phyloP scores from a whole-genome alignment of 2,888 invertebrate genomes.

The Polydrusus pterygomalis region DNA sequence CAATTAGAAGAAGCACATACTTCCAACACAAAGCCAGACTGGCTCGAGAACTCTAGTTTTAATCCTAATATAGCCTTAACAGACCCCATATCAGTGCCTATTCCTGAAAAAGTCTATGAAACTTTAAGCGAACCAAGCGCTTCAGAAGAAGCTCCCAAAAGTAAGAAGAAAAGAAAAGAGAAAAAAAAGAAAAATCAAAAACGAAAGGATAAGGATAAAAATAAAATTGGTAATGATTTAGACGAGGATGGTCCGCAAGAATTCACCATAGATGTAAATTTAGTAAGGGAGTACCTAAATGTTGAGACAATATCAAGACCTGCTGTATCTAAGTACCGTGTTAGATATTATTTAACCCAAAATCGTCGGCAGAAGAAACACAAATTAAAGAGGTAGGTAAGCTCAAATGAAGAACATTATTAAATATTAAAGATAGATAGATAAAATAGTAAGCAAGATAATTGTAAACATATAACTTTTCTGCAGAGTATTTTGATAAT shows the following conservation, averaged over 20 bases:
- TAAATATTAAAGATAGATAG: too few relatives aligned
- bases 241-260: slow-evolving; percentile 43
- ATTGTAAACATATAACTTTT: too few relatives aligned
- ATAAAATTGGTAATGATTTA: slow-evolving; percentile 21
- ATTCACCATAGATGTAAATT: slow-evolving; percentile 61
- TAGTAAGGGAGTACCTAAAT: slow-evolving; percentile 75
- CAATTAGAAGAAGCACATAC: slow-evolving; percentile 44
- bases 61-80: slow-evolving; percentile 60
- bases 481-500: too few relatives aligned
- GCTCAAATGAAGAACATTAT: too few relatives aligned
- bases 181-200: slow-evolving; percentile 64
- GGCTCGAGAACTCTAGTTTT: slow-evolving; percentile 72
- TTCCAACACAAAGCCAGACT: slow-evolving; percentile 56
- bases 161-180: slow-evolving; percentile 54
- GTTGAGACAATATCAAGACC: slow-evolving; percentile 79
- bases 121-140: slow-evolving; percentile 25
- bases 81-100: neutral
- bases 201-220: slow-evolving; percentile 58
- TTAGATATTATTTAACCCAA: slow-evolving; percentile 61
- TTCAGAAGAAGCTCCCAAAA: slow-evolving; percentile 32
- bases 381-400: slow-evolving; percentile 67
- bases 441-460: too few relatives aligned
- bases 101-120: neutral
- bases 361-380: slow-evolving; percentile 60
- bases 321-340: slow-evolving; percentile 76